These are phyloP conservation scores for Tachysurus fulvidraco DNA, from an alignment of 2,113 vertebrate genomes.

Conservation along the genomic window DNA sequence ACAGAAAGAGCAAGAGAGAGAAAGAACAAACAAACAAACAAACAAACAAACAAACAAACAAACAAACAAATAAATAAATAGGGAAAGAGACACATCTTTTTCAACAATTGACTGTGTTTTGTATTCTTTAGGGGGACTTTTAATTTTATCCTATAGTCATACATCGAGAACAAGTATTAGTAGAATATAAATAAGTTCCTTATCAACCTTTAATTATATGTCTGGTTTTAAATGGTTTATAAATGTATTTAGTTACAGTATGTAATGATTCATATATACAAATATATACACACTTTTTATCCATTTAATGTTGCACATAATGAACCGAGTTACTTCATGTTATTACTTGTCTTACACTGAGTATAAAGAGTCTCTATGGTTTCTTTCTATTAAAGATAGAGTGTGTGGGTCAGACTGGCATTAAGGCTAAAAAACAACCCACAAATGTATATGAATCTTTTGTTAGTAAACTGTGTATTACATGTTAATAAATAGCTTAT, in stretches of 20 bases:
- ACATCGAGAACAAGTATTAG: neutral
- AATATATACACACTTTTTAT: too few relatives aligned
- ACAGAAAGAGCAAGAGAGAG: neutral
- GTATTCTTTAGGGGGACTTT: neutral
- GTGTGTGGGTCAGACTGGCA: neutral
- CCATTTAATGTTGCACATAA: too few relatives aligned
- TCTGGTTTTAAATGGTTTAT: neutral
- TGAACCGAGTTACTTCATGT: neutral
- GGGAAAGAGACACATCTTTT: neutral
- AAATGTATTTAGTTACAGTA: neutral
- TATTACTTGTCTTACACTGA: too few relatives aligned
- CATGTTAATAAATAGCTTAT: neutral
- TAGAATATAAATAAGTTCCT: neutral
- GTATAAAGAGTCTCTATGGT: neutral
- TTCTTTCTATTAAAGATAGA: neutral
- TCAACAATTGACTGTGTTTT: neutral
- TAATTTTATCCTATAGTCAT: neutral
- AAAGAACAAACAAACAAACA: neutral
- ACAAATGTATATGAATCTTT: neutral
- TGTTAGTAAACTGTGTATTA: neutral
- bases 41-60: neutral
- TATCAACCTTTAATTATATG: neutral
- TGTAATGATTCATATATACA: neutral
- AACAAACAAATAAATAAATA: constrained; percentile 1
- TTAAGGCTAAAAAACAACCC: neutral